Conservation (phyloP, 35 echinoderm and acorn worm species). For the Acanthaster planci region DNA sequence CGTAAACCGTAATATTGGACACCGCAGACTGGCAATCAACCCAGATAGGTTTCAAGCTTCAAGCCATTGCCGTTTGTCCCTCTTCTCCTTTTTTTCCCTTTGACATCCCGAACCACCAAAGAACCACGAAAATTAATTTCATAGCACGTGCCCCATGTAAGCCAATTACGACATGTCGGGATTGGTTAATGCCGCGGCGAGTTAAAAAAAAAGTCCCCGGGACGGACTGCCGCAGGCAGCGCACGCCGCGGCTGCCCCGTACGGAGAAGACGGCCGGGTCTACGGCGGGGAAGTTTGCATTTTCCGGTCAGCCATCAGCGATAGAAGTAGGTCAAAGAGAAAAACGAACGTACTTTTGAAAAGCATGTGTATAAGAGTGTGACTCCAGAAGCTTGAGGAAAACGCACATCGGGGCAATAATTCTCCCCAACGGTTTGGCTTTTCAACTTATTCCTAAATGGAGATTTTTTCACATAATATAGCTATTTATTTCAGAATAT, state of each 20-base stretch:
- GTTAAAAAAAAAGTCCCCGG: neutral
- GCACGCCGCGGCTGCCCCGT: neutral
- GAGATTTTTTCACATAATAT: no score
- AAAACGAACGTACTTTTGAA: no score
- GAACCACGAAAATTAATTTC: slow-evolving; percentile 15
- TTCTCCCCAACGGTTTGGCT: no score
- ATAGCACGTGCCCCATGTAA: slow-evolving; percentile 7
- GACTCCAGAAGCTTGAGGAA: no score
- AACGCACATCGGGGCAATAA: no score
- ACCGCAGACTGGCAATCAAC: neutral
- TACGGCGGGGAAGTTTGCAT: neutral
- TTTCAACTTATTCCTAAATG: no score
- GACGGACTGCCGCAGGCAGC: slow-evolving; percentile 1
- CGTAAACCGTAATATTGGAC: no score
- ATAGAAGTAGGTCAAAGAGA: no score
- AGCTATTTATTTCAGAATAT: no score
- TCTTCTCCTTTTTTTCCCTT: no score
- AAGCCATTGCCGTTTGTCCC: neutral
- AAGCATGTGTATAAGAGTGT: no score
- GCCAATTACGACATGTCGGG: neutral
- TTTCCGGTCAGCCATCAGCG: neutral
- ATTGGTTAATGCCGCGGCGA: neutral
- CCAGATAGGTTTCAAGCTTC: neutral
- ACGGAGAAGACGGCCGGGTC: neutral
- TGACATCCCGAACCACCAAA: neutral